A percentile compares a stretch with the other conserved stretches of the same genome.
Evolutionary conservation across 2,113 vertebrate species (phyloP).

Genomic region (Centropristis striata): DNA sequence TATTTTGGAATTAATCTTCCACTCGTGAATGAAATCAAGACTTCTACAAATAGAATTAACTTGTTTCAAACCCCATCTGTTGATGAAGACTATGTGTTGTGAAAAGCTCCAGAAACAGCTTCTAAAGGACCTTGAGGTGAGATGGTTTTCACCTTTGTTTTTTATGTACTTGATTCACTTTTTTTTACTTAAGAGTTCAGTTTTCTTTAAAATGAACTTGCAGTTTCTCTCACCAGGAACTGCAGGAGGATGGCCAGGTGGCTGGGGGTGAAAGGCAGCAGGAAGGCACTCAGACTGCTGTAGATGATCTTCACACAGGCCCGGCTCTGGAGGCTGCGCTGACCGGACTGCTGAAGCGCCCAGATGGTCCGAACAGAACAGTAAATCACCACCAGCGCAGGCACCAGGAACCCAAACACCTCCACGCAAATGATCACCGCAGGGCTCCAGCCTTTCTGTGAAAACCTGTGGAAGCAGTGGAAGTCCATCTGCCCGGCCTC

Average conservation of each 20-base stretch:
- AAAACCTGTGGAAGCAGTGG: conserved; percentile 89
- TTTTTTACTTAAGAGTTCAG: neutral
- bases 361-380: conserved; percentile 87
- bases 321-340: conserved; percentile 51
- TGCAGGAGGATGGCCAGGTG: conserved; percentile 91
- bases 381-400: conserved; percentile 83
- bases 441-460: conserved; percentile 81
- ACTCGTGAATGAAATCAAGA: neutral
- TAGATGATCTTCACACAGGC: conserved; percentile 87
- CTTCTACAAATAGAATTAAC: neutral
- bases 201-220: neutral
- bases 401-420: conserved; percentile 91
- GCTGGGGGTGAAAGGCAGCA: conserved; percentile 91
- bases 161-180: neutral
- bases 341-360: conserved; percentile 73
- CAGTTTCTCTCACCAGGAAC: conserved; percentile 85
- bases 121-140: neutral
- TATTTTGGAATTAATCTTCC: neutral
- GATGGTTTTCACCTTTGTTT: neutral
- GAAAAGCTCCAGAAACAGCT: neutral
- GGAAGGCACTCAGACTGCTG: conserved; percentile 88
- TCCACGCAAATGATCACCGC: conserved; percentile 84
- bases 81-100: conserved; percentile 3
- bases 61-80: neutral
- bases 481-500: fast-evolving